Base-by-base conservation (phyloP, 2,797 vertebrate genomes). In the Ficedula albicollis region DNA sequence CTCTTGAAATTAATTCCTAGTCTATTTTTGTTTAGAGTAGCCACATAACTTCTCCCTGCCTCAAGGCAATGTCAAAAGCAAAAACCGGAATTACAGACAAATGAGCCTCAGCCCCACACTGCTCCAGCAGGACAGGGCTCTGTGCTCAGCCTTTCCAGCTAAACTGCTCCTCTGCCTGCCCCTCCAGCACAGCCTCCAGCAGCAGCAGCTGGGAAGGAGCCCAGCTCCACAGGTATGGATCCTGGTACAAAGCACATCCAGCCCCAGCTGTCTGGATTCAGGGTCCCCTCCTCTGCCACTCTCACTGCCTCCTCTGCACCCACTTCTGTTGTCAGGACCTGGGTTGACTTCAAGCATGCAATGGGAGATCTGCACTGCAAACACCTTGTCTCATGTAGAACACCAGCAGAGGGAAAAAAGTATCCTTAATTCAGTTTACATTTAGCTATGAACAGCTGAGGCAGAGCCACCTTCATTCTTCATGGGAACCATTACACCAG, bases 341-440 rank as follows among this genome's bases (percentile, higher is more conserved):
- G 8, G 22, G 29, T 46, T 0, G 0, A 17, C 39, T 58, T 51
- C 48, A 36, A 75, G 64, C 9, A 9, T 13, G 29, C 38, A 63
- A 7, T 5, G 4, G 25, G 1, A n/a, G 38, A 76, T 25, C 8
- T 0, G 0, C 3, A 9, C 26, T 21, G 4, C 21, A 56, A 74
- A 36, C 25, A 43, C 44, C 32, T 26, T 32, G 11, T 27, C 70
- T 79, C 11, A 13, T 8, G 20, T 23, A 55, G 58, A 75, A 70
- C 11, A 32, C 10, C 1, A 64, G 26, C 36, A 69, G 70, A 78
- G 22, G 17, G 15, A 43, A 78, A 87, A 87, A 76, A 34, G 7
- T 26, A 10, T 55, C 43, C 70, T 62, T 82, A 51, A 27, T 85
- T 80, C 75, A 74, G 34, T 74, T 91, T 58, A 30, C 38, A 29